Evolutionary conservation across 2,113 vertebrate genomes (phyloP).

Genomic region (Setophaga kirtlandii): DNA sequence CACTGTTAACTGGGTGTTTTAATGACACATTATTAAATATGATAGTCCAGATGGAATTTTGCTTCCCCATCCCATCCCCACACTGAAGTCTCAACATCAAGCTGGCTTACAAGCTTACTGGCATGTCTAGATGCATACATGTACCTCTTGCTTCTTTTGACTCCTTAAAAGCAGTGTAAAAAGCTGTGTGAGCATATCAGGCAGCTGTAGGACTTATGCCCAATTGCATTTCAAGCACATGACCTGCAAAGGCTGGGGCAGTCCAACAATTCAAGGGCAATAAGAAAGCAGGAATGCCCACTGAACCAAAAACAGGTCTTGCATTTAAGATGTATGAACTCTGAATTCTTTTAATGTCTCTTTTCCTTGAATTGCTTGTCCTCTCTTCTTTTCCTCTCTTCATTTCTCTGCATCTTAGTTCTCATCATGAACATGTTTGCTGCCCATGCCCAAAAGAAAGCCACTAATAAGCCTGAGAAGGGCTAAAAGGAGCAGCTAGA

Average conservation of each 20-base stretch:
- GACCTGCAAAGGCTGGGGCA: background rate
- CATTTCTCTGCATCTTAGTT: background rate
- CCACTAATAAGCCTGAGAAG: background rate
- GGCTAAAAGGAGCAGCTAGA: background rate
- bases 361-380: background rate
- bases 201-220: background rate
- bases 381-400: background rate
- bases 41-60: background rate
- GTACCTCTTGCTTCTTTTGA: background rate
- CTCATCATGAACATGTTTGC: background rate
- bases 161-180: background rate
- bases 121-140: background rate
- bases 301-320: background rate
- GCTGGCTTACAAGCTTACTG: background rate
- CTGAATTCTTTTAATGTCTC: background rate
- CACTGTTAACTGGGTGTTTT: background rate
- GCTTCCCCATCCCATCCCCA: background rate
- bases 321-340: background rate
- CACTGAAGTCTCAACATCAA: background rate
- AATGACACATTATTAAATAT: background rate
- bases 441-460: background rate
- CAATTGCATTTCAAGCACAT: background rate
- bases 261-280: background rate
- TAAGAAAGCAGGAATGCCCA: background rate
- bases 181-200: background rate